Percentiles rank a stretch among this genome's conserved stretches.
phyloP scores from a whole-genome alignment of 2,888 invertebrate genomes.

The Reticulitermes lucifugus region DNA sequence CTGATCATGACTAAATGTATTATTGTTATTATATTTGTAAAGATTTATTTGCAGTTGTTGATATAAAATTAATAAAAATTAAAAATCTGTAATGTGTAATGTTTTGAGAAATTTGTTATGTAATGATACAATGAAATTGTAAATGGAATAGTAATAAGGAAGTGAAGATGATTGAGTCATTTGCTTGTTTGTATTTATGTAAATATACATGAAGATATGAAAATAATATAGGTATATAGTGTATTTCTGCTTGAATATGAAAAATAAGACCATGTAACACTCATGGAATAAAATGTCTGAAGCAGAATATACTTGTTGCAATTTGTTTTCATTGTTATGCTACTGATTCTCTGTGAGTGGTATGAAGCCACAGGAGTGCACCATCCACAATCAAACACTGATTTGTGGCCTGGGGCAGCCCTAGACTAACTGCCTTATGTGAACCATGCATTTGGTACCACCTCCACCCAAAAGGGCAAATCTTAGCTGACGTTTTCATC shows the following conservation, averaged over 20 bases:
- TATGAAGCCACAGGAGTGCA: no score
- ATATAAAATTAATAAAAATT: neutral
- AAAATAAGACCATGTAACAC: conserved; percentile 10
- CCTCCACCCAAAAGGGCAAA: no score
- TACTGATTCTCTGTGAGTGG: no score
- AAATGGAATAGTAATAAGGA: neutral
- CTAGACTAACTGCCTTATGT: no score
- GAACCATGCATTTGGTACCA: no score
- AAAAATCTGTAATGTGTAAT: conserved; percentile 22
- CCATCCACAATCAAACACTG: no score
- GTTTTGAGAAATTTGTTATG: neutral
- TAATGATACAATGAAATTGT: conserved; percentile 8
- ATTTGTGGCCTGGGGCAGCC: no score
- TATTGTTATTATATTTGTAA: conserved; percentile 25
- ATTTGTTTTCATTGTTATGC: neutral
- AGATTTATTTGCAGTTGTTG: conserved; percentile 24
- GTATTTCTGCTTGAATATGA: conserved; percentile 22
- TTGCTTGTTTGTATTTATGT: conserved; percentile 27
- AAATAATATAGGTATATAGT: conserved; percentile 13
- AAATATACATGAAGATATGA: conserved; percentile 16
- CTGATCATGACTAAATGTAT: conserved; percentile 11
- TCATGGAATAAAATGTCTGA: conserved; percentile 21
- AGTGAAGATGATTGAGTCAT: neutral
- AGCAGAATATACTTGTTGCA: neutral
- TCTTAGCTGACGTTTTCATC: no score